A percentile compares a stretch with the other conserved stretches of the same genome.
Conservation (phyloP, 23 tunicate species). For the Trididemnum clinides region DNA sequence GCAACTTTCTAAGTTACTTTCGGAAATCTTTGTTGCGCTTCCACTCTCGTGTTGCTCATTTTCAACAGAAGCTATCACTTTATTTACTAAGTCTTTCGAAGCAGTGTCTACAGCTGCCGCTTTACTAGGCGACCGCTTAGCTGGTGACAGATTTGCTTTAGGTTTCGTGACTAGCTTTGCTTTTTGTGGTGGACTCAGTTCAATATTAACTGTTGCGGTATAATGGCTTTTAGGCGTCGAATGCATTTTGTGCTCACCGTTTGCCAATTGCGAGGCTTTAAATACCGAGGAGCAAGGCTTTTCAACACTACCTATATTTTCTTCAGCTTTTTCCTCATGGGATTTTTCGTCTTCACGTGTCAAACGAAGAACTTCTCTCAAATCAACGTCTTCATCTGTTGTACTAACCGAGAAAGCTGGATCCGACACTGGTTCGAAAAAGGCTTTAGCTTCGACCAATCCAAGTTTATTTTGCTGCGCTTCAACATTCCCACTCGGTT, state of each 20-base stretch:
- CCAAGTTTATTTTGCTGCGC: too few species aligned
- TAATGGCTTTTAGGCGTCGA: slow-evolving; percentile 15
- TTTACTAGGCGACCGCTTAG: background rate
- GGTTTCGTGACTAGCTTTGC: background rate
- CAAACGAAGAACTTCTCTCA: too few species aligned
- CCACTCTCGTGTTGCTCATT: background rate
- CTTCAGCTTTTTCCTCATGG: too few species aligned
- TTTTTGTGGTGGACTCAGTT: background rate
- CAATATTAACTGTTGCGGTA: background rate
- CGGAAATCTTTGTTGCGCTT: background rate
- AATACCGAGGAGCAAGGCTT: too few species aligned
- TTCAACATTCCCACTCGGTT: too few species aligned
- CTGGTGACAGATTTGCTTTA: background rate
- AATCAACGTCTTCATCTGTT: too few species aligned
- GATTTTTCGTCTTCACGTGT: too few species aligned
- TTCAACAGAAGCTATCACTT: background rate
- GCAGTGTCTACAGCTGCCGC: background rate
- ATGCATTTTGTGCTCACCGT: background rate
- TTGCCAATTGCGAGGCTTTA: background rate
- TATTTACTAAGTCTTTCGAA: background rate
- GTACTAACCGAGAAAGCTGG: too few species aligned
- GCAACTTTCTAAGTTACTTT: background rate
- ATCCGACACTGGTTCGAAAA: too few species aligned
- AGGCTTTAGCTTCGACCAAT: too few species aligned
- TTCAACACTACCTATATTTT: too few species aligned